Evolutionary conservation across 2,113 vertebrate species (phyloP), one percentile per base, ranked within the genome.

Genomic region (Artemisiospiza belli): DNA sequence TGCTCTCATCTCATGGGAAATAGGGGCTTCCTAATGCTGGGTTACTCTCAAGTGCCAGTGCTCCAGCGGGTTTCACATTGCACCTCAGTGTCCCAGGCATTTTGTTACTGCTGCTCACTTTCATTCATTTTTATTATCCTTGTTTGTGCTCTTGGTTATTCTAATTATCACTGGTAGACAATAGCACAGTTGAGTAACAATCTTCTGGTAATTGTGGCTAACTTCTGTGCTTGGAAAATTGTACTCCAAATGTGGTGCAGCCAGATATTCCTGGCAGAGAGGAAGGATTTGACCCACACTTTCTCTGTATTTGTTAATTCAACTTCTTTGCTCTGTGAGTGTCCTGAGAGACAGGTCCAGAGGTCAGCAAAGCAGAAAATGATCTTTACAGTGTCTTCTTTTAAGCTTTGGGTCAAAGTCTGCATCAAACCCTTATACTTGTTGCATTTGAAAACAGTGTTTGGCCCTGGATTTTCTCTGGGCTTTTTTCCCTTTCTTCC

Each of bases 61-160:
- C 82, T 49, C 44, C 82, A 58, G 78, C 6, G 5, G 54, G 66
- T 90, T 84, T 74, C 73, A 28, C 0, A 1, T 51, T 11, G 44
- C 55, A 9, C 62, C 81, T 82, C 7, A 0, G 11, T 0, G 0
- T 92, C n/a, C 54, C 37, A 2, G 77, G 70, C 23, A 2, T 62
- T 79, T 67, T 16, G 63, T 70, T 82, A 55, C 59, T 51, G 81
- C 84, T 83, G 74, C 59, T 85, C 51, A 1, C 33, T 72, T 79
- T 89, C 2, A 0, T 85, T 87, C 35, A 25, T 55, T 91, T 87
- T 61, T 66, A 28, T 39, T 62, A 28, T 39, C 39, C 37, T 62
- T 62, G 17, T 28, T 62, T 62, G 25, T 62, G 17, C 39, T 39
- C 25, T 39, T 62, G 37, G 11, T 90, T 74, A 44, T 86, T 92